Conservation (phyloP, 2,113 vertebrate species). For the Mastomys natalensis region DNA sequence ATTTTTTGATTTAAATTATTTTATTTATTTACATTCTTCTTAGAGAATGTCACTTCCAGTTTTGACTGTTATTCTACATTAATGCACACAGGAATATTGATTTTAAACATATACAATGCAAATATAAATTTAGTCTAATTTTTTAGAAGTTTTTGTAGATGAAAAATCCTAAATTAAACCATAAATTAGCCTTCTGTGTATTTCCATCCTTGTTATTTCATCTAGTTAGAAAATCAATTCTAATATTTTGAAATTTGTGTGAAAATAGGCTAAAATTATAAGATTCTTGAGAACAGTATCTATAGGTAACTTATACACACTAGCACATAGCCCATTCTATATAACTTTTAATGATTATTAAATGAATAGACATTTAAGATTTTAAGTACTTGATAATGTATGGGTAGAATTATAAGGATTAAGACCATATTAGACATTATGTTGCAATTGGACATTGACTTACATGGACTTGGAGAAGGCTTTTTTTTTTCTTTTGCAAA, state of each 20-base stretch:
- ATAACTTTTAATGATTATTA: not conserved
- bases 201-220: conserved; percentile 6
- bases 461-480: not conserved
- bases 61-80: not conserved
- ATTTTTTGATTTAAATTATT: no score
- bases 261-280: not conserved
- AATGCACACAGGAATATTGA: not conserved
- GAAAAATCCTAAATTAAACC: not conserved
- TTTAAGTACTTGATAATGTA: not conserved
- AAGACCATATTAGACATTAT: not conserved
- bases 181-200: not conserved
- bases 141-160: not conserved
- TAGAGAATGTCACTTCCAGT: not conserved
- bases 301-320: not conserved
- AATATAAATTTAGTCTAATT: not conserved
- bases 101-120: not conserved
- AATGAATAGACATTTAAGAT: not conserved
- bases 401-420: not conserved
- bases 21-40: no score
- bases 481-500: not conserved
- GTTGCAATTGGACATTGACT: not conserved
- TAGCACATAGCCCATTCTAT: not conserved
- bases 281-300: not conserved
- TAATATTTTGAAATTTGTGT: not conserved
- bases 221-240: not conserved